These are phyloP conservation scores for Ophion ventricosus DNA, from an alignment of 2,888 invertebrate species.

Conservation along the genomic window DNA sequence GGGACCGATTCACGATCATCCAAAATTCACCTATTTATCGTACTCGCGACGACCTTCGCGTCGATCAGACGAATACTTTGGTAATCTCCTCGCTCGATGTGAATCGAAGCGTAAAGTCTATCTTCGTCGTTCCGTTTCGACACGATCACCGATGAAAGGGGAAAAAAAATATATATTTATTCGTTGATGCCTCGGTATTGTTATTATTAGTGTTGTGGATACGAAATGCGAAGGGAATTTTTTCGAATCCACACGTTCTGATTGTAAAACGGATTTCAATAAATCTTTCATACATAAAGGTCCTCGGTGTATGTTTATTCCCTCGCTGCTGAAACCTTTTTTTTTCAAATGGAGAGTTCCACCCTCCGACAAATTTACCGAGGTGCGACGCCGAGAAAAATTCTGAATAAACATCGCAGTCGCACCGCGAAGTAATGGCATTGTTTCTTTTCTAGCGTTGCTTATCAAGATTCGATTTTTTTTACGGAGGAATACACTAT, in stretches of 20 bases:
- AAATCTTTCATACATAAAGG: slow-evolving; percentile 6
- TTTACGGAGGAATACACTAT: background rate
- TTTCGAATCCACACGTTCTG: background rate
- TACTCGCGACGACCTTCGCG: slow-evolving; percentile 3
- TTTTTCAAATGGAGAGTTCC: background rate
- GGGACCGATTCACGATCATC: background rate
- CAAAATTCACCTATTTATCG: background rate
- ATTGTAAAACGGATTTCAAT: slow-evolving; percentile 25
- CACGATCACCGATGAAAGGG: background rate
- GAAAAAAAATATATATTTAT: slow-evolving; percentile 35
- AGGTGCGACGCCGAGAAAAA: background rate
- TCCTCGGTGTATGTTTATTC: background rate
- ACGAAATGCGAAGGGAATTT: background rate
- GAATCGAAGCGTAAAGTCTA: background rate
- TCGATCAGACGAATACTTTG: slow-evolving; percentile 18
- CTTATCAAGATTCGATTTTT: background rate
- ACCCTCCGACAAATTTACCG: background rate
- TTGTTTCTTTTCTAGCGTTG: background rate
- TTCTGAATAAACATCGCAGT: background rate
- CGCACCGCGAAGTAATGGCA: no score
- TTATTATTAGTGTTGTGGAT: slow-evolving; percentile 6
- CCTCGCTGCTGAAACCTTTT: background rate
- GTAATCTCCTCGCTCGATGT: background rate
- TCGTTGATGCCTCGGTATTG: slow-evolving; percentile 30
- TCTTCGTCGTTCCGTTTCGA: slow-evolving; percentile 9